Conservation (phyloP, 2,888 invertebrate species). For the Formica aserva region DNA sequence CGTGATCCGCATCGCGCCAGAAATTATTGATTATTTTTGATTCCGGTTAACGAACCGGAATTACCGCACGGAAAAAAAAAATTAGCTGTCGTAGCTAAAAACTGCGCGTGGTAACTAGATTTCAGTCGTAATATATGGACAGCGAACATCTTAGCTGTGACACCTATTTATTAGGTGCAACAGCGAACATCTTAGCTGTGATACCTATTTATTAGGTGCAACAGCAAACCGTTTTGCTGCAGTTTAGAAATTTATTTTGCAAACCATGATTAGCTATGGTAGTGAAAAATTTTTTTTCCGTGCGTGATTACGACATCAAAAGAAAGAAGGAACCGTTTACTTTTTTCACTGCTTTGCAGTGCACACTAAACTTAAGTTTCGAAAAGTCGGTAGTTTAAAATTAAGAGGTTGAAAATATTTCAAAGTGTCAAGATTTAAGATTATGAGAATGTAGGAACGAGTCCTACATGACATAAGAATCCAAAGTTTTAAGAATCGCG, state of each 20-base stretch:
- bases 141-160: too few relatives aligned
- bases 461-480: not conserved
- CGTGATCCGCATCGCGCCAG: not conserved
- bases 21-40: slow-evolving; percentile 1
- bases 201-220: too few relatives aligned
- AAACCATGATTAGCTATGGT: too few relatives aligned
- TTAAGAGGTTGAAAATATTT: slow-evolving; percentile 1
- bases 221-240: too few relatives aligned
- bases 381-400: not conserved
- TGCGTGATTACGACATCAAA: not conserved
- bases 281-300: too few relatives aligned
- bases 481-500: not conserved
- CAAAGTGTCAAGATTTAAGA: not conserved
- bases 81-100: too few relatives aligned
- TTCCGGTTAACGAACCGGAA: not conserved
- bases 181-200: too few relatives aligned
- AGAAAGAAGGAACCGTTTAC: not conserved
- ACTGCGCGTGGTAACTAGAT: too few relatives aligned
- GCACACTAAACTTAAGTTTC: slow-evolving; percentile 9
- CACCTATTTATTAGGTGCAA: too few relatives aligned
- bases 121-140: too few relatives aligned
- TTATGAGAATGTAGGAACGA: not conserved
- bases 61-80: too few relatives aligned
- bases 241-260: too few relatives aligned
- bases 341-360: not conserved